Evolutionary conservation across 2,888 invertebrate species (phyloP), one percentile per base, ranked within the genome.

Genomic region (Acleris holmiana): DNA sequence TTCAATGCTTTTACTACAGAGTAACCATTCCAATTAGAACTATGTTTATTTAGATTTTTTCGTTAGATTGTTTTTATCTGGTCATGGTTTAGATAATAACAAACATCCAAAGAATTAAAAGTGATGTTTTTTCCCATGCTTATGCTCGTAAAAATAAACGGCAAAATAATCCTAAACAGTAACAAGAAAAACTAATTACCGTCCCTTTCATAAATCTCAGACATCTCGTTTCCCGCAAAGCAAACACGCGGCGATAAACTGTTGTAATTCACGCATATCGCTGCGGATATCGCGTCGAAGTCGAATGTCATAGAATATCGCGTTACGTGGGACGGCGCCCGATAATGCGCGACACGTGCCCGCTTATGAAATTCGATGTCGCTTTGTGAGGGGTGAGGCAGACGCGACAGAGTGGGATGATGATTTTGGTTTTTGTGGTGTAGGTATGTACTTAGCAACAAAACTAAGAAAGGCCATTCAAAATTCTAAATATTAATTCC

Each of bases 261-360:
- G 84, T 85, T 91, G 91, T 91, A 90, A 91, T 89, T 88, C 88
- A 85, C 82, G 82, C 35, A 46, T 47, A 44, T 64, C 64, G 48
- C 40, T 21, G 10, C 23, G 23, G 41, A 50, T 59, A 50, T 50
- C 50, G 59, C 44, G 17, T 44, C 44, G 35, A 25, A 55, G 41
- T 44, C 58, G 58, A 49, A 57, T 35, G 29, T 46, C 62, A 62
- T 50, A 56, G 54, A 79, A 85, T 85, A 85, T 84, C 85, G 82
- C 79, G 69, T 80, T 77, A 76, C 73, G 75, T 74, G 84, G 77
- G 74, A 75, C 89, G 88, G 68, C 81, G 84, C 63, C 77, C 83
- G 89, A 89, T 91, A 91, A 91, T 89, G 83, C 90, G 79, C 69
- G 83, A 73, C 90, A 91, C 91, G 91, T 88, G 91, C 76, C 76